Base-by-base conservation (phyloP, 64 coral and sea anemone species). In the Hydrozoanthus tunicans region DNA sequence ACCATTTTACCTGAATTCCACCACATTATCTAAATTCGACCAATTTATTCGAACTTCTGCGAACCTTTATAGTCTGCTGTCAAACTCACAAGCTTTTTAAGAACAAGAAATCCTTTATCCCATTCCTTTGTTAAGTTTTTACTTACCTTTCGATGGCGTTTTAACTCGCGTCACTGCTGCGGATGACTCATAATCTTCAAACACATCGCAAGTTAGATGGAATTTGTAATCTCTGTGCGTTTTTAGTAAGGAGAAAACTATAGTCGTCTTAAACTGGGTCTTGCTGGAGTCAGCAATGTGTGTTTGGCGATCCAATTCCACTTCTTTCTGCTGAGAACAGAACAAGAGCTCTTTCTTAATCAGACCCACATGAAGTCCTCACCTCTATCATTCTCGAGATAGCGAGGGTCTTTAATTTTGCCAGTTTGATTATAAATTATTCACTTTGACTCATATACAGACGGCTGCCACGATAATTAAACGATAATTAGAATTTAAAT, bases 151-250 rank as follows among this genome's bases (percentile, higher is more conserved):
- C 13, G 81, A 63, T 55, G 53, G 63, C 11, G 81, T 84, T 7
- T 51, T 68, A 15, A 84, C 43, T 84, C 55, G 6, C 4, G 14
- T 3, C 0, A 65, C 43, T 2, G 62, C 62, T 53, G 62, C 63
- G n/a, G 81, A 15, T 24, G 81, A 84, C 54, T 84, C 43, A 6
- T 7, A 3, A 3, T 17, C 63, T 3, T 9, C 15, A 68, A 55
- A 84, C 6, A 84, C 62, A 4, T 55, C 64, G n/a, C 81, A 84
- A n/a, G 51, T 84, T 55, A 84, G 53, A 9, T 9, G 51, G 32
- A 84, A 53, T 15, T 9, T 20, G 7, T 84, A 84, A 8, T 69
- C 5, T 11, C 81, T 27, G 17, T 10, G 3, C 56, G 81, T 26
- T 84, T 68, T 65, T 51, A 84, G 60, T 52, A 20, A 27, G 5